These are phyloP conservation scores for Terebella lapidaria DNA, from an alignment of 2,888 invertebrate genomes.

Conservation along the genomic window DNA sequence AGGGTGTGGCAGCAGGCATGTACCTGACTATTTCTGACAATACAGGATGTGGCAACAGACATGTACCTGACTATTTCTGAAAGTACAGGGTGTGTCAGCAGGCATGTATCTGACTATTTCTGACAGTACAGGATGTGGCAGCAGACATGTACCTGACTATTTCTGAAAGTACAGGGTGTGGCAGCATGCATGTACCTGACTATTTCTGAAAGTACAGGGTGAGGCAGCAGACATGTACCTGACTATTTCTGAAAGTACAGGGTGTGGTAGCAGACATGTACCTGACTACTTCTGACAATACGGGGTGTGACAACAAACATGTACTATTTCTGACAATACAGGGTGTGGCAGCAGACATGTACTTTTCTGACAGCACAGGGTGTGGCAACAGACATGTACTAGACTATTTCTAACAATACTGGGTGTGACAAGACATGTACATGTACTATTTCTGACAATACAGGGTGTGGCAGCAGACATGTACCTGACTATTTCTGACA, in stretches of 20 bases:
- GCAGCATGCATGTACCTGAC: constrained; percentile 70
- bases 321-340: constrained; percentile 73
- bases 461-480: too few relatives aligned
- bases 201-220: constrained; percentile 70
- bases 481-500: constrained; percentile 72
- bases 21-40: constrained; percentile 76
- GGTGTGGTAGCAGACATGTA: constrained; percentile 67
- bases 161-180: constrained; percentile 70
- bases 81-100: constrained; percentile 70
- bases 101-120: constrained; percentile 67
- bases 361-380: too few relatives aligned
- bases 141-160: constrained; percentile 68
- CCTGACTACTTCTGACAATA: constrained; percentile 62
- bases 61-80: constrained; percentile 75
- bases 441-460: too few relatives aligned
- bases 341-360: constrained; percentile 68
- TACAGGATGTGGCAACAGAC: constrained; percentile 66
- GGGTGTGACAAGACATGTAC: constrained; percentile 68
- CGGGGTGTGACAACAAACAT: too few relatives aligned
- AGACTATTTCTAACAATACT: constrained; percentile 72
- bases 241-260: constrained; percentile 72
- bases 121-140: constrained; percentile 72
- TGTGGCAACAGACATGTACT: constrained; percentile 57
- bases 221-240: constrained; percentile 69
- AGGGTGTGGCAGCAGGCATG: constrained; percentile 66